These are phyloP conservation scores for Synanthedon formicaeformis DNA, from an alignment of 2,888 invertebrate genomes.

Conservation along the genomic window DNA sequence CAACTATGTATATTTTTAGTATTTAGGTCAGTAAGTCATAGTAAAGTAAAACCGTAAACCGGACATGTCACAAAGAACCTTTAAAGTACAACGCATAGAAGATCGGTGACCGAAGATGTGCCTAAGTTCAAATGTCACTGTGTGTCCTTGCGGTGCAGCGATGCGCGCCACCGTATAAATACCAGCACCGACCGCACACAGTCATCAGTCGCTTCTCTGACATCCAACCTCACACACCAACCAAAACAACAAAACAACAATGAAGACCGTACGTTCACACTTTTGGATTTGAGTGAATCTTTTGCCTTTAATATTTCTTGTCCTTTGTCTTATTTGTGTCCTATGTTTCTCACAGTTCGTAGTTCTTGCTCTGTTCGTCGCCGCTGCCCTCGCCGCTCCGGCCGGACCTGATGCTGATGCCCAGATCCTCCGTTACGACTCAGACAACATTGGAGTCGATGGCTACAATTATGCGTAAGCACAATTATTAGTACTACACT, in stretches of 20 bases:
- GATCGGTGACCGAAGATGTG: slow-evolving; percentile 32
- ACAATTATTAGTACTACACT: slow-evolving; percentile 2
- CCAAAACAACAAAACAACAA: slow-evolving; percentile 26
- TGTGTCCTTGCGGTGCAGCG: slow-evolving; percentile 44
- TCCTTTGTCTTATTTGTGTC: not conserved
- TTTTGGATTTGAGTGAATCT: not conserved
- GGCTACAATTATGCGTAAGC: slow-evolving; percentile 39
- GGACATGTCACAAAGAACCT: slow-evolving; percentile 37
- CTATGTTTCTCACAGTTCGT: slow-evolving; percentile 35
- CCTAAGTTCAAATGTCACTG: slow-evolving; percentile 64
- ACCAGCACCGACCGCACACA: slow-evolving; percentile 19
- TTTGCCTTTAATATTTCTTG: not conserved
- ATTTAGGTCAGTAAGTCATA: not conserved
- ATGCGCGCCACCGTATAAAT: slow-evolving; percentile 38
- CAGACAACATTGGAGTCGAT: slow-evolving; percentile 40
- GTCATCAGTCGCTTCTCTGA: slow-evolving; percentile 54
- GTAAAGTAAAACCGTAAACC: slow-evolving; percentile 20
- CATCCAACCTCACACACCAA: slow-evolving; percentile 28
- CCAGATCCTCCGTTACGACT: slow-evolving; percentile 16
- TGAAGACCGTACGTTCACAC: slow-evolving; percentile 58
- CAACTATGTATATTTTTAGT: not conserved
- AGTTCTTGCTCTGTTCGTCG: slow-evolving; percentile 41
- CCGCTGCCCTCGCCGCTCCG: slow-evolving; percentile 34
- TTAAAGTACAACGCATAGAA: slow-evolving; percentile 13
- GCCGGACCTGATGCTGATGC: slow-evolving; percentile 31